A percentile compares a stretch with the other conserved stretches of the same genome.
Evolutionary conservation across 1,140 invertebrate genomes (phyloP).

Genomic region (Ostrea denselamellosa): DNA sequence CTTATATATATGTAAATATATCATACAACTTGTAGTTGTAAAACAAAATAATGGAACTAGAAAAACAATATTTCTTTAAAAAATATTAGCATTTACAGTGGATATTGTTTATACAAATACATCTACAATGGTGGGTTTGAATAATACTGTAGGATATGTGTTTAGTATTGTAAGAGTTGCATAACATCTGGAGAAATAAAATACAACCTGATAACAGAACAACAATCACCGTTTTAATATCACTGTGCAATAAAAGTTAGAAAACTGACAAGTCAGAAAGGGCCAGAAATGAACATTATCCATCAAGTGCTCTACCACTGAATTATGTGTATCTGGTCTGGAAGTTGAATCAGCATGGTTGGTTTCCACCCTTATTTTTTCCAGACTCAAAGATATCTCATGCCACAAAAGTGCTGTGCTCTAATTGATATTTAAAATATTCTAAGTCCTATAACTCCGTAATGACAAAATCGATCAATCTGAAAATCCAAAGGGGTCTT

Average conservation of each 20-base stretch:
- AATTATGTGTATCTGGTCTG: too few relatives aligned
- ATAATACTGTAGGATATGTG: not conserved
- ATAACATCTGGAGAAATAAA: not conserved
- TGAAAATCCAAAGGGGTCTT: too few relatives aligned
- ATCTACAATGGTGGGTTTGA: not conserved
- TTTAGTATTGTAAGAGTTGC: not conserved
- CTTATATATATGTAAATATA: not conserved
- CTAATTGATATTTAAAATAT: too few relatives aligned
- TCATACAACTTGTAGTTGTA: not conserved
- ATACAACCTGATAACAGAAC: not conserved
- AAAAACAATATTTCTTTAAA: not conserved
- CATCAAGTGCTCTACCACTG: too few relatives aligned
- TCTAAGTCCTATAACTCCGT: too few relatives aligned
- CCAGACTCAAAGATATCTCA: too few relatives aligned
- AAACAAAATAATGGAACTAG: not conserved
- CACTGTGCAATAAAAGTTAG: not conserved
- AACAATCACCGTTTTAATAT: not conserved
- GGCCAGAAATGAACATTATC: too few relatives aligned
- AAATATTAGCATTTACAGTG: not conserved
- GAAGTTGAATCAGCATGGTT: too few relatives aligned
- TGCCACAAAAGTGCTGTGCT: too few relatives aligned
- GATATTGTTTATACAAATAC: not conserved
- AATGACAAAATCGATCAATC: too few relatives aligned
- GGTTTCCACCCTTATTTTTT: too few relatives aligned
- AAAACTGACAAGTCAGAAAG: too few relatives aligned